These are phyloP conservation scores for Sarcophaga peregrina DNA, from an alignment of 1,140 invertebrate species.

Conservation along the genomic window DNA sequence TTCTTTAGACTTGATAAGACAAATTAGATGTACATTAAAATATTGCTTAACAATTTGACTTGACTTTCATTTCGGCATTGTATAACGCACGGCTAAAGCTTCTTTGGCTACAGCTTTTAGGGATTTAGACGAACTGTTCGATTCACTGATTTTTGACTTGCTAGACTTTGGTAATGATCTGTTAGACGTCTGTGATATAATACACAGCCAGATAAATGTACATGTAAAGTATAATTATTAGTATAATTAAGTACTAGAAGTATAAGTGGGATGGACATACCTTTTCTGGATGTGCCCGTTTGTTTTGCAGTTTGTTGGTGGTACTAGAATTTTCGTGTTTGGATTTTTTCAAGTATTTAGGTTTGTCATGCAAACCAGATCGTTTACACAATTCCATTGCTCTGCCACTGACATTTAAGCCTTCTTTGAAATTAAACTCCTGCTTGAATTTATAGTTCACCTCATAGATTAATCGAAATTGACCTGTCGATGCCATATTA, in stretches of 20 bases:
- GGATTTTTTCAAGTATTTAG: background rate
- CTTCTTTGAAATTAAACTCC: slow-evolving; percentile 46
- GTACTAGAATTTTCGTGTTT: background rate
- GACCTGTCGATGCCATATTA: slow-evolving; percentile 68
- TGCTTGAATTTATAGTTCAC: slow-evolving; percentile 58
- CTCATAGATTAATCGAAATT: slow-evolving; percentile 69
- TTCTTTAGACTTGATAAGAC: no score
- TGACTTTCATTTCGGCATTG: slow-evolving; percentile 39
- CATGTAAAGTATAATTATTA: background rate
- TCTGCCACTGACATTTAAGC: slow-evolving; percentile 55
- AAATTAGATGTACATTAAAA: no score
- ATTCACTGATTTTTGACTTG: slow-evolving; percentile 27
- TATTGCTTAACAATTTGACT: background rate
- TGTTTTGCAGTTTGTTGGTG: background rate
- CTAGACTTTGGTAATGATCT: background rate
- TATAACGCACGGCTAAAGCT: slow-evolving; percentile 45
- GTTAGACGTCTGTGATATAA: no score
- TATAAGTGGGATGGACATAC: background rate
- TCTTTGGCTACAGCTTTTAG: slow-evolving; percentile 42
- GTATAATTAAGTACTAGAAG: background rate
- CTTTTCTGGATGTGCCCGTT: background rate
- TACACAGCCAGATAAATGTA: no score
- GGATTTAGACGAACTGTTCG: slow-evolving; percentile 4
- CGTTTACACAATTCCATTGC: slow-evolving; percentile 53
- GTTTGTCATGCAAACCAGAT: background rate